Conservation (phyloP, 2,888 invertebrate species). For the Exephanes ischioxanthus region DNA sequence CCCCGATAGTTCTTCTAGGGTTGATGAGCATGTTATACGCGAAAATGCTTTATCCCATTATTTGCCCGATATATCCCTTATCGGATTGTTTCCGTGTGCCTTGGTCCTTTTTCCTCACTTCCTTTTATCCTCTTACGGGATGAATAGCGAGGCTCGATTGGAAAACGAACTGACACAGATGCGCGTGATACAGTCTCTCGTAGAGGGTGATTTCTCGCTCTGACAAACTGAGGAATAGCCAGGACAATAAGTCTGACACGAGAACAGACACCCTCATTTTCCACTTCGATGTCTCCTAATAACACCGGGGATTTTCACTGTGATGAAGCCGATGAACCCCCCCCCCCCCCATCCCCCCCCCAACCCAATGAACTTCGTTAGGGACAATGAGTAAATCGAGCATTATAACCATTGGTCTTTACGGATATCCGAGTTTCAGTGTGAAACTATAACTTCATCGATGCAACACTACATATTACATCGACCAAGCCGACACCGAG, state of each 20-base stretch:
- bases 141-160: neutral
- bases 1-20: neutral
- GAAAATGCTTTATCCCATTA: neutral
- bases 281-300: constrained; percentile 79
- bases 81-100: neutral
- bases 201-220: neutral
- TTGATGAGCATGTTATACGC: neutral
- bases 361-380: constrained; percentile 75
- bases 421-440: neutral
- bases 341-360: constrained; percentile 69
- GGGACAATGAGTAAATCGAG: constrained; percentile 74
- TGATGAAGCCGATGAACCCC: constrained; percentile 59
- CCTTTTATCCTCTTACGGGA: neutral
- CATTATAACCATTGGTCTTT: constrained; percentile 35
- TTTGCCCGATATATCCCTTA: neutral
- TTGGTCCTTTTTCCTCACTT: neutral
- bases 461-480: neutral
- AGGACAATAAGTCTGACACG: neutral
- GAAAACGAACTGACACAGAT: neutral
- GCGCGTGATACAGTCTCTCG: neutral
- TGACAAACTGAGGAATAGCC: neutral
- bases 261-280: constrained; percentile 73
- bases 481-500: neutral
- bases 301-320: constrained; percentile 76
- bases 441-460: neutral